These are phyloP conservation scores for Pachydiplax longipennis DNA, from an alignment of 2,888 invertebrate genomes.

Conservation along the genomic window DNA sequence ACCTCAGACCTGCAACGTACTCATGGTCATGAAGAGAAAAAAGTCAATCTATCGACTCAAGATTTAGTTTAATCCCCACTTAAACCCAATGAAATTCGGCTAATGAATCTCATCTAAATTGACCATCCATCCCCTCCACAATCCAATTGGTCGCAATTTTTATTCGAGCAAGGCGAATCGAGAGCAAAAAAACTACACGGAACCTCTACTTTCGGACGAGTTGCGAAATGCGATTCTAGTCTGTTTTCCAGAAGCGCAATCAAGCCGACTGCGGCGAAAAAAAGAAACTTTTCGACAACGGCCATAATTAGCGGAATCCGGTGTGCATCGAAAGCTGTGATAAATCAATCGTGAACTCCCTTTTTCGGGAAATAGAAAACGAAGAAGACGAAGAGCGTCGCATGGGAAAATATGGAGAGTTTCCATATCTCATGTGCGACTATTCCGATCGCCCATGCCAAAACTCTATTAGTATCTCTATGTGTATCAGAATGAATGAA, in stretches of 20 bases:
- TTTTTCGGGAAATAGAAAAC: not conserved
- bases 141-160: not conserved
- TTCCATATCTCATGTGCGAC: too few species aligned
- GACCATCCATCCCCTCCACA: not conserved
- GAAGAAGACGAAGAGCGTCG: not conserved
- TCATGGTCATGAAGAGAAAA: not conserved
- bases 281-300: not conserved
- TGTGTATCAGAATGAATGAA: too few species aligned
- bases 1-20: not conserved
- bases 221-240: not conserved
- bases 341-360: not conserved
- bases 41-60: not conserved
- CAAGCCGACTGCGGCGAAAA: not conserved
- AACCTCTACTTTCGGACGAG: not conserved
- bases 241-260: not conserved
- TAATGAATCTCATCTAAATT: not conserved
- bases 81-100: not conserved
- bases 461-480: too few species aligned
- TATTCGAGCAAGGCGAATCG: not conserved
- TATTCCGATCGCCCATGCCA: too few species aligned
- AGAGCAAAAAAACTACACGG: not conserved
- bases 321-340: not conserved
- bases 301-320: not conserved
- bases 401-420: too few species aligned
- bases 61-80: not conserved